phyloP scores from a whole-genome alignment of 2,113 vertebrate species.

The Uropsilus gracilis region DNA sequence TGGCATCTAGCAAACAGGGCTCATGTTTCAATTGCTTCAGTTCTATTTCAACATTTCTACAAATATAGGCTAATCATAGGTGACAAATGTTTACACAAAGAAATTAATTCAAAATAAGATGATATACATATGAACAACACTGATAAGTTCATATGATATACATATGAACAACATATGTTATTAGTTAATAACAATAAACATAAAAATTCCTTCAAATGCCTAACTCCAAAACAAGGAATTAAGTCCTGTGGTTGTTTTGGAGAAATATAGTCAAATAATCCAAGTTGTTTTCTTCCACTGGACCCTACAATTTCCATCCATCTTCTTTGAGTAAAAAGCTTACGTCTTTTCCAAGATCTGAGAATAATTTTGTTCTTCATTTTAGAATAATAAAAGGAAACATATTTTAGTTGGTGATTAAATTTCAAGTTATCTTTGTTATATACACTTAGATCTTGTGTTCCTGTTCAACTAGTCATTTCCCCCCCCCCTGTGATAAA shows the following conservation, averaged over 20 bases:
- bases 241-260: background rate
- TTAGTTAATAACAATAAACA: background rate
- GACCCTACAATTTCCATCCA: background rate
- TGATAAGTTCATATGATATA: background rate
- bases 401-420: background rate
- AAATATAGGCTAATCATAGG: background rate
- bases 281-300: background rate
- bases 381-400: background rate
- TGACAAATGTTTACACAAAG: conserved; percentile 32
- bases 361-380: background rate
- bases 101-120: background rate
- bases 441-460: background rate
- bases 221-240: background rate
- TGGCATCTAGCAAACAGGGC: background rate
- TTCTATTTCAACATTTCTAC: conserved; percentile 31
- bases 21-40: conserved; percentile 15
- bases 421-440: background rate
- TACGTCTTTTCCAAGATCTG: background rate
- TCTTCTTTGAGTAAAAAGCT: background rate
- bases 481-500: background rate
- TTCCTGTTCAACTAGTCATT: background rate
- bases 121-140: background rate
- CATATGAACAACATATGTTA: background rate
- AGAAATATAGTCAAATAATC: background rate
- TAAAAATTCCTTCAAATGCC: background rate